Percentiles rank a stretch among this genome's conserved stretches.
phyloP scores from a whole-genome alignment of 1,140 invertebrate genomes.

The Cotesia vestalis region DNA sequence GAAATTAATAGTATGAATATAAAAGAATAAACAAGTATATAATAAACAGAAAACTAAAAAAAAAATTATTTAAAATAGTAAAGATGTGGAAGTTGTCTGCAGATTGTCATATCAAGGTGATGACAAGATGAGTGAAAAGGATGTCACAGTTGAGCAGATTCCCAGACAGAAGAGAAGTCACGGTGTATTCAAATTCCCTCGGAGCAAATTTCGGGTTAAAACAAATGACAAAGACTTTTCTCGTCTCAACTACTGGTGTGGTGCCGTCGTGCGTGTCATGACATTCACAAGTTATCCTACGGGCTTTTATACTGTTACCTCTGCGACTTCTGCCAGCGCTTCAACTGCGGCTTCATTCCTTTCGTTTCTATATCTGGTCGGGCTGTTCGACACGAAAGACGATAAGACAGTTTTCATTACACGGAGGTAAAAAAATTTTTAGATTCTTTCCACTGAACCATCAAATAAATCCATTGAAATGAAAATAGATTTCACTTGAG shows the following conservation, averaged over 20 bases:
- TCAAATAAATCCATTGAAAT: no score
- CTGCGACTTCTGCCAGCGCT: no score
- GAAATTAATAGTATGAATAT: not conserved
- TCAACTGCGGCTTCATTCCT: no score
- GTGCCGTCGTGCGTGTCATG: slow-evolving; percentile 2
- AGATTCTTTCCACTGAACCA: no score
- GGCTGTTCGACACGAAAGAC: no score
- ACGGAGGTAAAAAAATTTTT: no score
- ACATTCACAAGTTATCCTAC: no score
- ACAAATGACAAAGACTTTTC: slow-evolving; percentile 10
- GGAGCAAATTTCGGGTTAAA: not conserved
- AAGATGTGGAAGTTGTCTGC: not conserved
- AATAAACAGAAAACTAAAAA: not conserved
- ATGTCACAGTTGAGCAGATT: slow-evolving; percentile 10
- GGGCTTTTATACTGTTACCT: no score
- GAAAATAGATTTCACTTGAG: no score
- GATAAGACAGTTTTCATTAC: no score
- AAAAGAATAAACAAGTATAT: not conserved
- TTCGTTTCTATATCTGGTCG: no score
- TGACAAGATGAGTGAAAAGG: slow-evolving; percentile 15
- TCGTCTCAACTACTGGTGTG: not conserved
- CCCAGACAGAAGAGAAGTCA: not conserved
- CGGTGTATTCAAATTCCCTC: not conserved
- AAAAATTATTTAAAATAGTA: not conserved
- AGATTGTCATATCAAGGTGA: not conserved